phyloP scores from a whole-genome alignment of 2,797 vertebrate genomes.

The Mionectes olivaceus region DNA sequence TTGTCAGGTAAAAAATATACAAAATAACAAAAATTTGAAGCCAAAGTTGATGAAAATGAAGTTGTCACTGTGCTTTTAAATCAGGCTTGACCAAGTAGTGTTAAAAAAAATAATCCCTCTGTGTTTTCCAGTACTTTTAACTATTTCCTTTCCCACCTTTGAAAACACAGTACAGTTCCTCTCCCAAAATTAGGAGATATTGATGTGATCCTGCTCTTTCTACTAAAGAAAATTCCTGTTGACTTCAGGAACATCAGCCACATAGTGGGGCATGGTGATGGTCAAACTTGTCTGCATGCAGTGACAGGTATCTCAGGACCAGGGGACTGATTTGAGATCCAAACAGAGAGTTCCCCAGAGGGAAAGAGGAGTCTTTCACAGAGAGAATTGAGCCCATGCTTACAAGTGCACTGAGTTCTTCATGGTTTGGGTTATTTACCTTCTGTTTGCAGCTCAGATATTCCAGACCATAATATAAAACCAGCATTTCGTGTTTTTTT shows the following conservation, averaged over 20 bases:
- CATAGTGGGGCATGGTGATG: neutral
- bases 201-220: neutral
- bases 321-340: neutral
- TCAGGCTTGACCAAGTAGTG: neutral
- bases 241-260: neutral
- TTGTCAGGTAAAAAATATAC: slow-evolving; percentile 87
- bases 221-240: neutral
- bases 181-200: neutral
- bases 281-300: neutral
- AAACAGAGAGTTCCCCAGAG: neutral
- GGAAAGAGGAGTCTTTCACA: neutral
- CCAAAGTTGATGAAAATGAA: neutral
- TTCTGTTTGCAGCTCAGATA: neutral
- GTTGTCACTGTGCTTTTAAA: neutral
- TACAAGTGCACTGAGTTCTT: neutral
- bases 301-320: neutral
- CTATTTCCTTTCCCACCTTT: neutral
- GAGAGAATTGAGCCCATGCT: neutral
- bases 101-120: neutral
- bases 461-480: neutral
- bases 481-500: neutral
- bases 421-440: neutral
- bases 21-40: neutral
- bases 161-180: neutral
- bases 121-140: neutral